These are phyloP conservation scores for Parascotia fuliginaria DNA, from an alignment of 2,888 invertebrate species.

Conservation along the genomic window DNA sequence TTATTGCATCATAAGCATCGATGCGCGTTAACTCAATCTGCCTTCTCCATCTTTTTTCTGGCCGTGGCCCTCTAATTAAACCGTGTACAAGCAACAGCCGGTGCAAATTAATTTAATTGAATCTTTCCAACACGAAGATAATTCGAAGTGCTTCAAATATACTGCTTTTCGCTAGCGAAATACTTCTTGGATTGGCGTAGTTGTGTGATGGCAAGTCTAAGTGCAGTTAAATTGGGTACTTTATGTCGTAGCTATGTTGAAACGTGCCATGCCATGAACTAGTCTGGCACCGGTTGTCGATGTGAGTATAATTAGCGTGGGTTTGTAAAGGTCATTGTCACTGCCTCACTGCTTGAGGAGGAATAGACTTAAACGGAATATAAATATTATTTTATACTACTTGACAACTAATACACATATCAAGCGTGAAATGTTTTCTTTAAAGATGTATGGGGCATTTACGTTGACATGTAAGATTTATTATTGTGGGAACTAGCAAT, in stretches of 20 bases:
- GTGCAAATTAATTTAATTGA: slow-evolving; percentile 32
- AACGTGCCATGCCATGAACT: slow-evolving; percentile 64
- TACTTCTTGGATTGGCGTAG: slow-evolving; percentile 2
- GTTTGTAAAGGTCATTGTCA: slow-evolving; percentile 83
- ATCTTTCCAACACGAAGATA: slow-evolving; percentile 18
- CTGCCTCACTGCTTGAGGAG: slow-evolving; percentile 65
- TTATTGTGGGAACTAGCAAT: slow-evolving; percentile 13
- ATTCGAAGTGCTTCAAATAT: slow-evolving; percentile 10
- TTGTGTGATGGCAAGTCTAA: slow-evolving; percentile 30
- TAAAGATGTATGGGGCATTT: slow-evolving; percentile 14
- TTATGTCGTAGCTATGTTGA: slow-evolving; percentile 51
- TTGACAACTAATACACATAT: slow-evolving; percentile 12
- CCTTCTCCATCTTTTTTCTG: slow-evolving; percentile 46
- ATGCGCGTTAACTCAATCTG: slow-evolving; percentile 65
- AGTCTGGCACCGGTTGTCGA: slow-evolving; percentile 68
- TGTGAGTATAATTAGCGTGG: slow-evolving; percentile 83
- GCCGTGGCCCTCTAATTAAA: slow-evolving; percentile 46
- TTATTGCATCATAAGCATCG: slow-evolving; percentile 70
- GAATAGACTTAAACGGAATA: slow-evolving; percentile 68
- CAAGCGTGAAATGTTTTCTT: slow-evolving; percentile 5
- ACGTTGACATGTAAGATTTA: slow-evolving; percentile 19
- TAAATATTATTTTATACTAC: slow-evolving; percentile 23
- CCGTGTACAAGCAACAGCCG: slow-evolving; percentile 37
- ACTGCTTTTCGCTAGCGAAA: slow-evolving; percentile 7
- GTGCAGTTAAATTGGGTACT: slow-evolving; percentile 46